Percentiles rank a stretch among this genome's conserved stretches.
These are phyloP conservation scores for Platypus cylindrus DNA, from an alignment of 2,888 invertebrate species.

Conservation along the genomic window DNA sequence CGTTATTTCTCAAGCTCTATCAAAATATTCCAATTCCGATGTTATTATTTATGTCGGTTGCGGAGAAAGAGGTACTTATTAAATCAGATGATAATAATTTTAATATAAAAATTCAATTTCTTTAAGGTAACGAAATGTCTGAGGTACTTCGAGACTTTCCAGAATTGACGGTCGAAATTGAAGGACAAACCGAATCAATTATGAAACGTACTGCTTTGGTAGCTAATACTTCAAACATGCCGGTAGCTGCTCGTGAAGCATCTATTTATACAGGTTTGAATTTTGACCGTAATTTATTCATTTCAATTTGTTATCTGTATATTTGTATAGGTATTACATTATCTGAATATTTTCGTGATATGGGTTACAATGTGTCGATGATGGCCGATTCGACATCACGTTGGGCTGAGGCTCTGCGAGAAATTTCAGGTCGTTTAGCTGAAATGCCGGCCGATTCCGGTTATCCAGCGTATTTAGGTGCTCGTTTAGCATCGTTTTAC, in stretches of 20 bases:
- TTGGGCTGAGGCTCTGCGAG: slow-evolving; percentile 99
- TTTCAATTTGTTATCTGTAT: not conserved
- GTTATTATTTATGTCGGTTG: slow-evolving; percentile 99
- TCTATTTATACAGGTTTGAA: slow-evolving; percentile 96
- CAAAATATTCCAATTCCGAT: slow-evolving; percentile 99
- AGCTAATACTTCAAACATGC: slow-evolving; percentile 99
- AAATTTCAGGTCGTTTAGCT: slow-evolving; percentile 96
- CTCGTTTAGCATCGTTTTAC: slow-evolving; percentile 97
- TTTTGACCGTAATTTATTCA: not conserved
- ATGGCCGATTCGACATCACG: slow-evolving; percentile 99
- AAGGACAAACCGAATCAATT: slow-evolving; percentile 92
- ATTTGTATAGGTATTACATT: slow-evolving; percentile 1
- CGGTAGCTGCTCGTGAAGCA: slow-evolving; percentile 98
- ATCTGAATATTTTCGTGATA: slow-evolving; percentile 28
- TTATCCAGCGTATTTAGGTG: slow-evolving; percentile 98
- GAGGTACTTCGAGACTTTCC: slow-evolving; percentile 99
- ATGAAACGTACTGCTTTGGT: slow-evolving; percentile 99
- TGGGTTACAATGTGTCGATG: slow-evolving; percentile 99
- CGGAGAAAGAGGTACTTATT: slow-evolving; percentile 72
- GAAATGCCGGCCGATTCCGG: slow-evolving; percentile 99
- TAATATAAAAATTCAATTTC: slow-evolving; percentile 1
- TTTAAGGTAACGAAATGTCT: slow-evolving; percentile 90
- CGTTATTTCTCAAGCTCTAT: slow-evolving; percentile 97
- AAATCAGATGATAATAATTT: not conserved
- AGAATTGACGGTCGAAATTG: slow-evolving; percentile 93